A percentile compares a stretch with the other conserved stretches of the same genome.
Evolutionary conservation across 1,140 invertebrate genomes (phyloP).

Genomic region (Macrobrachium nipponense): DNA sequence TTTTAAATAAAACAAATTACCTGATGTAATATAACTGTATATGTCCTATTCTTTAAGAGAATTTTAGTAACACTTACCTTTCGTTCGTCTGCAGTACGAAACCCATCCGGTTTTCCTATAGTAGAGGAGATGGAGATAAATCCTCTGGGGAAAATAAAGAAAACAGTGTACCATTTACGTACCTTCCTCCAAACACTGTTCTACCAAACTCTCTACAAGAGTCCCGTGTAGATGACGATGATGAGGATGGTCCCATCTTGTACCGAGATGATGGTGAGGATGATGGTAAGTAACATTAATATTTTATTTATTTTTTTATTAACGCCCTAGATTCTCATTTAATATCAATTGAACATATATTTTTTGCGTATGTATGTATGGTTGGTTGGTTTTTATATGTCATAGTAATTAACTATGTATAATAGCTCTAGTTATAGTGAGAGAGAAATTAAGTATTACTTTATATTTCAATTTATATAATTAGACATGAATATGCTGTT

Average conservation of each 20-base stretch:
- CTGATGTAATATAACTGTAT: neutral
- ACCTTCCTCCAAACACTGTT: constrained; percentile 58
- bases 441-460: too few relatives aligned
- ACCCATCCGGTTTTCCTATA: constrained; percentile 62
- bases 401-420: too few relatives aligned
- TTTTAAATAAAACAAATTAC: neutral
- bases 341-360: too few relatives aligned
- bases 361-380: too few relatives aligned
- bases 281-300: constrained; percentile 68
- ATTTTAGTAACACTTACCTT: neutral
- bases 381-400: too few relatives aligned
- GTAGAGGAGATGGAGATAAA: constrained; percentile 51
- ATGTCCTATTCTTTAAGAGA: neutral
- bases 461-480: too few relatives aligned
- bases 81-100: constrained; percentile 50
- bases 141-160: constrained; percentile 64
- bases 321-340: neutral
- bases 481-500: too few relatives aligned
- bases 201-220: constrained; percentile 52
- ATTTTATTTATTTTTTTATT: neutral
- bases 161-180: constrained; percentile 62
- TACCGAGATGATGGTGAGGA: constrained; percentile 83
- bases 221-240: constrained; percentile 68
- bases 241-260: constrained; percentile 78
- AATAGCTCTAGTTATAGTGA: too few relatives aligned